Conservation (phyloP, 2,113 vertebrate genomes). For the Microcebus griseorufus region DNA sequence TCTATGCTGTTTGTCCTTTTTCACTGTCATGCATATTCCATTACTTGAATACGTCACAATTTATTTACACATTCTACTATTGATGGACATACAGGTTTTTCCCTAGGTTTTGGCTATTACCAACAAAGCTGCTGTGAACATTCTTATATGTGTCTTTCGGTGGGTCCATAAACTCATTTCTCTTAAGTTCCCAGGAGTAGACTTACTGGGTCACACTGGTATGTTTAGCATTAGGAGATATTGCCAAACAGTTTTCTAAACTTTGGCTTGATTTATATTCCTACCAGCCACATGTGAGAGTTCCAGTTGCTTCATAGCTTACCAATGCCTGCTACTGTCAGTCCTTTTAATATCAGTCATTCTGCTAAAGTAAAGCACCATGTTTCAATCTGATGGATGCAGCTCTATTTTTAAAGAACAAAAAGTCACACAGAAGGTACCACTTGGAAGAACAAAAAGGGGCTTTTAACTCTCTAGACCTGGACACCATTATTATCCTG, state of each 20-base stretch:
- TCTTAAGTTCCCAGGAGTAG: not conserved
- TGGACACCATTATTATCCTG: too few relatives aligned
- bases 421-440: conserved; percentile 19
- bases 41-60: not conserved
- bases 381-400: conserved; percentile 59
- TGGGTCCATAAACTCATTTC: not conserved
- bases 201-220: not conserved
- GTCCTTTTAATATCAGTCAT: not conserved
- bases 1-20: not conserved
- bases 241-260: not conserved
- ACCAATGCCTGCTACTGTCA: not conserved
- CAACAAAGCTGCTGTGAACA: not conserved
- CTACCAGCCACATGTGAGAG: not conserved
- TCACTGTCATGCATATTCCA: not conserved
- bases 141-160: not conserved
- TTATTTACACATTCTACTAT: not conserved
- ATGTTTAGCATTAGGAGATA: not conserved
- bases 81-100: not conserved
- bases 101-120: not conserved
- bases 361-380: not conserved
- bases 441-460: conserved; percentile 24
- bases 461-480: not conserved
- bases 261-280: not conserved
- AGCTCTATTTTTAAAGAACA: not conserved
- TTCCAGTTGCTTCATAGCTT: not conserved